Base-by-base conservation (phyloP, 37 sponge, comb jelly and placozoan genomes). In the Oopsacas minuta region DNA sequence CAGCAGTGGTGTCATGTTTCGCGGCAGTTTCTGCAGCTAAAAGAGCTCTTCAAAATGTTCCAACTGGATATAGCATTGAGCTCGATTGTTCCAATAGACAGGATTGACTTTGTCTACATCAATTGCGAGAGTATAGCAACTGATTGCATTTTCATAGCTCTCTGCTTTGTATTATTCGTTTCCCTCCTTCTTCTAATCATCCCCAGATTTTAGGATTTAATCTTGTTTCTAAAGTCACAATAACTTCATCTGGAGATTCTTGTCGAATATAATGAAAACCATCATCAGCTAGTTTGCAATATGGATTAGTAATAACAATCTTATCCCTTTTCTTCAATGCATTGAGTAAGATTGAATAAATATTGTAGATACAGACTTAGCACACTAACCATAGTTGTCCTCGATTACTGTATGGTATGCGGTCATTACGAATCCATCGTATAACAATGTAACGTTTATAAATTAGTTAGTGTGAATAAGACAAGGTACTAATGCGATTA, bases 61-160 rank as follows among this genome's bases (percentile, higher is more conserved):
- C 36, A 90, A 81, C 52, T 96, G 91, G 36, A 96, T 46, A 36
- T 83, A 92, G 82, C 92, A 94, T 17, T 90, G 90, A 36, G 97
- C 94, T 20, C 97, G 86, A 75, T 96, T 96, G 84, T 88, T 92
- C 52, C 83, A 52, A 35, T 89, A 81, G 8, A 91, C 85, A 0
- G 85, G 84, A 1, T 37, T 42, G 22, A 83, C 85, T 20, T 86
- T 35, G 36, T 83, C 85, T 46, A 0, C 53, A 17, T 81, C 86
- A 37, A 10, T 38, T 61, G 75, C 75, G 5, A 84, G 23, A 1
- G 86, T 46, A 83, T 92, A 92, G 52, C 83, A 85, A 36, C 75
- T 20, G 15, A 83, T 32, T 35, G 92, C 92, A 36, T 89, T 82
- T 5, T n/a, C 34, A 39, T 89, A 91, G 0, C 83, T 17, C 52